Evolutionary conservation across 2,113 vertebrate genomes (phyloP).

Genomic region (Pangasianodon hypophthalmus): DNA sequence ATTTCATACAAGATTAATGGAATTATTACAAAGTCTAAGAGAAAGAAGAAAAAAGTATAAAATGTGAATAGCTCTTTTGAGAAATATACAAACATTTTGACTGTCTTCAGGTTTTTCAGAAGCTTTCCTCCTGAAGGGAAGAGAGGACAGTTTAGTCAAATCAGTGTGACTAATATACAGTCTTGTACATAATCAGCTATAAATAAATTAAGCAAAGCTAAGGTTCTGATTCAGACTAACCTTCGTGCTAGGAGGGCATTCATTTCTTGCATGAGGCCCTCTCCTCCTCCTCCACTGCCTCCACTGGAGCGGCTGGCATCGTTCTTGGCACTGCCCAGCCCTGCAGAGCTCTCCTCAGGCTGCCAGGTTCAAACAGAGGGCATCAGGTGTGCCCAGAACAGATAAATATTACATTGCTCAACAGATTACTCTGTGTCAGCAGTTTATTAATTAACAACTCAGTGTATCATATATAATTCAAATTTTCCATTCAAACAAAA

Average conservation of each 20-base stretch:
- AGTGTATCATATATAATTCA: not conserved
- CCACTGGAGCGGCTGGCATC: slow-evolving; percentile 95
- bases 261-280: slow-evolving; percentile 98
- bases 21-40: not conserved
- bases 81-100: slow-evolving; percentile 78
- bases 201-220: not conserved
- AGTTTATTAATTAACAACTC: not conserved
- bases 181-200: not conserved
- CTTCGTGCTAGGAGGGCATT: slow-evolving; percentile 97
- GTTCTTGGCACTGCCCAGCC: slow-evolving; percentile 82
- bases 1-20: not conserved
- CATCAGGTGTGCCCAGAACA: not conserved
- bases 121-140: slow-evolving; percentile 88
- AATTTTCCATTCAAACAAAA: not conserved
- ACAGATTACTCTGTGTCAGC: not conserved
- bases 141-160: slow-evolving; percentile 10
- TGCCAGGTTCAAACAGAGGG: slow-evolving; percentile 62
- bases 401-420: slow-evolving; percentile 9
- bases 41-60: not conserved
- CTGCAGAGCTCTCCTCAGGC: slow-evolving; percentile 90
- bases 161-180: not conserved
- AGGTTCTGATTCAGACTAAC: slow-evolving; percentile 66
- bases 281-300: slow-evolving; percentile 88
- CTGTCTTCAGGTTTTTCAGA: slow-evolving; percentile 93
- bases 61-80: slow-evolving; percentile 2